Evolutionary conservation across 2,113 vertebrate genomes (phyloP), one percentile per base, ranked within the genome.

Genomic region (Percopsis transmontana): DNA sequence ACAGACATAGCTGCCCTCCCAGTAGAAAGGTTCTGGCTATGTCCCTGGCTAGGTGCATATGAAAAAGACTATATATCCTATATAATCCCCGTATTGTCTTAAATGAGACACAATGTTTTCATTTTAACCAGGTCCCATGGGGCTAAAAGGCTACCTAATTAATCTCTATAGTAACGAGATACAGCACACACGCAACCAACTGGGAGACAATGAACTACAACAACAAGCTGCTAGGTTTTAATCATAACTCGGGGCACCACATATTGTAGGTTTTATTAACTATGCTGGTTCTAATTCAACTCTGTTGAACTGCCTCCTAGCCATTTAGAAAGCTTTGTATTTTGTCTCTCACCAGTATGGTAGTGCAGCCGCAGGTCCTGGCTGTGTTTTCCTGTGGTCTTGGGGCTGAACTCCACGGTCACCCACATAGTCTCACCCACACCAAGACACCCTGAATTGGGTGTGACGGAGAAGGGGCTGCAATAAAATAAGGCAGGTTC

Each of bases 391-490:
- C 96, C 94, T 0, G 73, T 61, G 2, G 71, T 89, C 78, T 88
- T 86, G 0, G 96, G 94, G 13, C 91, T 87, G 76, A 93, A 99
- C 16, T 84, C 76, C 58, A 97, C 87, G 0, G 90, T 93, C 58
- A 97, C 91, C 62, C 95, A 93, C 87, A 92, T 70, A 72, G 80
- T 50, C 2, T 91, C 87, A 0, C 93, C 91, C 5, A 93, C 40
- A 1, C 66, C 90, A 14, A 97, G 89, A 11, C 84, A 92, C 24
- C 91, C 94, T 2, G 27, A 7, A 2, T 85, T 64, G 0, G 92
- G 94, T 3, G 78, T 85, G 1, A 93, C 90, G 10, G 92, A 91
- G 85, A 98, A 97, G 15, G 96, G 95, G 23, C 97, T 99, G 84
- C 24, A 87, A 82, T 3, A 23, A 42, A 38, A 52, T 64, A n/a